Base-by-base conservation (phyloP, 64 coral and sea anemone species). In the Astreopora myriophthalma region DNA sequence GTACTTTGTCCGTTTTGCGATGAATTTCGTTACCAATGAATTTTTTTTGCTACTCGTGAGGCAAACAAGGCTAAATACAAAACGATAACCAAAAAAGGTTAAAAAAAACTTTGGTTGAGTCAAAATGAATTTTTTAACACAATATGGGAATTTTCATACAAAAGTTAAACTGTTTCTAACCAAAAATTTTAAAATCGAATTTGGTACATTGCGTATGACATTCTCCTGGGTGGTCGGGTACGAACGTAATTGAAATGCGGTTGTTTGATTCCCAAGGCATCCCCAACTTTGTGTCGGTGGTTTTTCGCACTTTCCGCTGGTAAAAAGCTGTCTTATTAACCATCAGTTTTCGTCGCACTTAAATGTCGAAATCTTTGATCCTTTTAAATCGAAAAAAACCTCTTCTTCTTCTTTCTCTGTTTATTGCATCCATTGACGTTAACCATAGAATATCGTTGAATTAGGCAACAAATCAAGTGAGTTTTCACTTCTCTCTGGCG, bases 391-490 rank as follows among this genome's bases (percentile, higher is more conserved):
- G 32, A 29, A 9, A 63, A 20, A 83, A 82, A 83, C 60, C 8
- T 64, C 33, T n/a, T n/a, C n/a, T 30, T 8, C 11, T 51, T 32
- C 24, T 44, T 78, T 78, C 30, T 83, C 79, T 37, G 22, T 83
- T 83, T 60, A 83, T 10, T 64, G 32, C 20, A 38, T 27, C 11
- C 55, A 23, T 83, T 55, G 57, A 83, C 10, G 79, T 11, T 39
- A 83, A 64, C 32, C 38, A 34, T 26, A 60, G 28, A 60, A 34
- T 19, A 35, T 25, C 49, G 49, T 52, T 34, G 55, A 65, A 64
- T n/a, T n/a, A n/a, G 57, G 79, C 79, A 83, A 65, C 79, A 38
- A 81, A 81, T 81, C 28, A 81, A 81, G 77, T 61, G 52, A 34
- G 49, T 64, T 80, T 83, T 83, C 79, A 38, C 52, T 38, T 64